These are phyloP conservation scores for Lycodopsis pacificus DNA, from an alignment of 2,797 vertebrate species.

Conservation along the genomic window DNA sequence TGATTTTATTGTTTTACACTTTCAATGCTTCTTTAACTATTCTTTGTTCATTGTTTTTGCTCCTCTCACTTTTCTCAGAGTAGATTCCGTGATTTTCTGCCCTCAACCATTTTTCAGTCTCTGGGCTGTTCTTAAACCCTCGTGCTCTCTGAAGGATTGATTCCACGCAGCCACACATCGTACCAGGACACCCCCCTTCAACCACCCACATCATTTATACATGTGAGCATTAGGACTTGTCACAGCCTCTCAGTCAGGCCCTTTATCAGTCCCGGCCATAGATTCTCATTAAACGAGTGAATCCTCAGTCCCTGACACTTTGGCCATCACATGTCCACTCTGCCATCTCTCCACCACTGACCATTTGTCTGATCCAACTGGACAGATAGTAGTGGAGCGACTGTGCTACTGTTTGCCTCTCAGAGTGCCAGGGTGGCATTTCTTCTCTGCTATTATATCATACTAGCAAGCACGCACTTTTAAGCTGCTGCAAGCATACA, in stretches of 20 bases:
- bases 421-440: conserved; percentile 5
- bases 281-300: conserved; percentile 82
- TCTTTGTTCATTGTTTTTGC: not conserved
- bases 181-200: conserved; percentile 41
- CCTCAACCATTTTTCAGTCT: conserved; percentile 37
- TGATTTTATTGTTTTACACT: not conserved
- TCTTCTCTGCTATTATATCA: conserved; percentile 22
- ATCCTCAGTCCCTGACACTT: conserved; percentile 72
- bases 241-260: conserved; percentile 77
- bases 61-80: not conserved
- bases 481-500: conserved; percentile 14
- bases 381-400: conserved; percentile 56
- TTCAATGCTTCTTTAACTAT: not conserved
- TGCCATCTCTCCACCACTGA: conserved; percentile 65
- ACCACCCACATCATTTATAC: conserved; percentile 78
- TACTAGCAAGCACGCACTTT: not conserved
- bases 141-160: conserved; percentile 56
- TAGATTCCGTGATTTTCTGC: conserved; percentile 24
- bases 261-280: conserved; percentile 76
- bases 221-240: conserved; percentile 82
- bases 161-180: conserved; percentile 51
- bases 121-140: conserved; percentile 32
- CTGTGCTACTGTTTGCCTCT: conserved; percentile 39
- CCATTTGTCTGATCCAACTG: conserved; percentile 66
- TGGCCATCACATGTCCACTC: conserved; percentile 73